Conservation (phyloP, 2,113 vertebrate genomes). For the Pteronura brasiliensis region DNA sequence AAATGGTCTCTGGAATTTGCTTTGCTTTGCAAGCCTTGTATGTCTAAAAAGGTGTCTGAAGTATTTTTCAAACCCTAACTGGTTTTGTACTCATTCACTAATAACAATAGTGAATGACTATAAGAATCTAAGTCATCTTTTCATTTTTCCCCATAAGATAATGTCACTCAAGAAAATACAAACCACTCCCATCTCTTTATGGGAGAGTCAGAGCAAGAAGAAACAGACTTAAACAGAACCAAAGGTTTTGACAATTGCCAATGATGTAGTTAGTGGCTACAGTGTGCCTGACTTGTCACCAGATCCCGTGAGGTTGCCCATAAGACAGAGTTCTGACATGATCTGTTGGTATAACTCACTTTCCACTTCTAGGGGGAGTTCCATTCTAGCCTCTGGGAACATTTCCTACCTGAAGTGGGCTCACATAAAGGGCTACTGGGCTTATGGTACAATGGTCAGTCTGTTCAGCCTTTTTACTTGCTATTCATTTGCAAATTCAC, state of each 20-base stretch:
- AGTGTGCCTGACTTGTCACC: not conserved
- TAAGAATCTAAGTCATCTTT: not conserved
- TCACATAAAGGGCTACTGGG: not conserved
- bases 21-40: not conserved
- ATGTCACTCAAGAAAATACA: not conserved
- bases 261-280: not conserved
- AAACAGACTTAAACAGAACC: not conserved
- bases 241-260: not conserved
- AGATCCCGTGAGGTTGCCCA: not conserved
- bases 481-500: not conserved
- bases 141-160: not conserved
- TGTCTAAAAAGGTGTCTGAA: not conserved
- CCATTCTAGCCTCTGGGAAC: not conserved
- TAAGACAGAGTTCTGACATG: not conserved
- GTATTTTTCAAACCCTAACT: not conserved
- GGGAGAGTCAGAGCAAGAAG: not conserved
- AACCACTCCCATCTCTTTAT: not conserved
- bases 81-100: not conserved
- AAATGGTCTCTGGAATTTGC: not conserved
- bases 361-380: not conserved
- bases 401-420: not conserved
- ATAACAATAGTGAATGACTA: not conserved
- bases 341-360: not conserved
- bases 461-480: not conserved
- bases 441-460: not conserved